These are phyloP conservation scores for Agrotis clavis DNA, from an alignment of 2,888 invertebrate genomes.

Conservation along the genomic window DNA sequence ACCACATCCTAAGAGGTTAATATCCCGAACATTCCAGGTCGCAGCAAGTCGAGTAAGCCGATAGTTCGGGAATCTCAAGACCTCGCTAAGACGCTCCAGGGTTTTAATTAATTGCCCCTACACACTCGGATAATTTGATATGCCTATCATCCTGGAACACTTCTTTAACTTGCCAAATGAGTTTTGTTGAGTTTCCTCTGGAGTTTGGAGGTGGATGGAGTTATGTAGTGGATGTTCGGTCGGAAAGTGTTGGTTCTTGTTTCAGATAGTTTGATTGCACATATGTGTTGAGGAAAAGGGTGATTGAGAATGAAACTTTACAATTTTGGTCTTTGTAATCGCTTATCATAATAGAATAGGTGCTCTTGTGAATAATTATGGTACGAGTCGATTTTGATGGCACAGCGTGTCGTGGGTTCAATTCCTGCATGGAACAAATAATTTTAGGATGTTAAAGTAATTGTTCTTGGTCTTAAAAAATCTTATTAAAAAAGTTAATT, in stretches of 20 bases:
- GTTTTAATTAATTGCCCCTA: conserved; percentile 78
- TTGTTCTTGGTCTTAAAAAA: no score
- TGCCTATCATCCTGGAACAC: conserved; percentile 56
- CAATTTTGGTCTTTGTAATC: no score
- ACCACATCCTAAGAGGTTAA: conserved; percentile 69
- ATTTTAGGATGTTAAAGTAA: no score
- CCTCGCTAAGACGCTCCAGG: conserved; percentile 74
- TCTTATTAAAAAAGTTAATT: no score
- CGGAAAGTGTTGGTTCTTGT: not conserved
- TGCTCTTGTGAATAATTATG: no score
- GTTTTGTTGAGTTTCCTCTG: conserved; percentile 48
- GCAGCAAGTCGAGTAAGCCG: conserved; percentile 79
- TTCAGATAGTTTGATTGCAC: conserved; percentile 3
- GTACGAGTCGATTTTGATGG: no score
- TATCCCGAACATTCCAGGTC: conserved; percentile 82
- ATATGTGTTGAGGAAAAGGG: not conserved
- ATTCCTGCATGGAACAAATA: no score
- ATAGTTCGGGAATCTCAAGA: conserved; percentile 83
- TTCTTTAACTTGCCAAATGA: conserved; percentile 58
- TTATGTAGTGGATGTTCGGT: conserved; percentile 6
- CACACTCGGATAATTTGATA: conserved; percentile 68
- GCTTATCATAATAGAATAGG: no score
- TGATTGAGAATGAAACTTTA: no score
- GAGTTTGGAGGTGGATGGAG: conserved; percentile 31
- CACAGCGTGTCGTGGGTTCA: no score